Evolutionary conservation across 2,113 vertebrate genomes (phyloP).

Genomic region (Globicephala melas): DNA sequence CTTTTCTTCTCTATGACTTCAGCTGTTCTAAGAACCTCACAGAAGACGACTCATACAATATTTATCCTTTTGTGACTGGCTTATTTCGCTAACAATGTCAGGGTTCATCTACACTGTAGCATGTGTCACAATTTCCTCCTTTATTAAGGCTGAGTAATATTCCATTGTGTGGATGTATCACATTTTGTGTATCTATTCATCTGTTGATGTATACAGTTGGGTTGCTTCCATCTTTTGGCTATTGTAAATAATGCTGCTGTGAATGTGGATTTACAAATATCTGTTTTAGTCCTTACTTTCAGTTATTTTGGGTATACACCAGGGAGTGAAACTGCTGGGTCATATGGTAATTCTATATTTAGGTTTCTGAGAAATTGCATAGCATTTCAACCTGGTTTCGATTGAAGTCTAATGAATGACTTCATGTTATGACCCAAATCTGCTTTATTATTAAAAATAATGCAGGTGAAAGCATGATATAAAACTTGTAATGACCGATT

Average conservation of each 20-base stretch:
- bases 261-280: background rate
- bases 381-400: background rate
- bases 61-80: background rate
- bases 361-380: background rate
- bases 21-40: background rate
- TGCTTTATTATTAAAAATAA: constrained; percentile 18
- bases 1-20: background rate
- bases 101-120: background rate
- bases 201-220: background rate
- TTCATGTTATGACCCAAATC: background rate
- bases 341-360: background rate
- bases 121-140: background rate
- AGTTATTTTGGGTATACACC: background rate
- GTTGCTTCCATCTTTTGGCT: background rate
- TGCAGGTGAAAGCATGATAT: background rate
- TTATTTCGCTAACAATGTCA: background rate
- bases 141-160: background rate
- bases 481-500: background rate
- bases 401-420: background rate
- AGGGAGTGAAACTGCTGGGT: background rate
- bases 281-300: background rate
- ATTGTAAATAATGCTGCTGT: background rate
- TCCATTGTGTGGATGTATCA: background rate
- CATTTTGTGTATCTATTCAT: background rate
- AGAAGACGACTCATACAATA: background rate